Base-by-base conservation (phyloP, 1,140 invertebrate genomes). In the Drosophila equinoxialis region DNA sequence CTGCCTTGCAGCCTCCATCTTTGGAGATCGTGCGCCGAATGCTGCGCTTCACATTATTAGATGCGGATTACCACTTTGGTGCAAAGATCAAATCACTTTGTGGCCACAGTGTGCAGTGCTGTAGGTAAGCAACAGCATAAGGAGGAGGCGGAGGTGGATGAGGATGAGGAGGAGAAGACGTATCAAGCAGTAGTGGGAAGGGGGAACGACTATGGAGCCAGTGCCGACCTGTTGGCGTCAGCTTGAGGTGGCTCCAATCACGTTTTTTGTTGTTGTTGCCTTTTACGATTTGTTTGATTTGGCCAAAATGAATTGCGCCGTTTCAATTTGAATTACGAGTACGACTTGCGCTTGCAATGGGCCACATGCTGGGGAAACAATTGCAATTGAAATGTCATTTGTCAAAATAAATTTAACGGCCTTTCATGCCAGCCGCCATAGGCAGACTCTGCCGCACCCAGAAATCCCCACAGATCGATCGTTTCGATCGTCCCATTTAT, bases 311-410 rank as follows among this genome's bases (percentile, higher is more conserved):
- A 89, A 89, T 89, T 89, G 84, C 84, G 84, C 79, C 72, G 82
- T 87, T 87, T 87, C 73, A 77, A 84, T 83, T 80, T 77, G 83
- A 87, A 77, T 87, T 87, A 87, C 85, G 79, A 77, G 45, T 65
- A 67, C 70, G 55, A 35, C 48, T 42, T 13, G 61, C 37, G 65
- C 61, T 66, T 59, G 69, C 65, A 61, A 60, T 33, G 60, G 48
- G 66, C 66, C 84, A 67, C 84, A 89, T 77, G 85, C 78, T 76
- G 81, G 65, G 79, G 41, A 42, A 60, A 71, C 81, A 90, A 89
- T 81, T 84, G 78, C 84, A 80, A 89, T 90, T 90, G 90, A 90
- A 90, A 82, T 90, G 90, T 91, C 90, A 91, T 91, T 90, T 91
- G 90, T 91, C 90, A 91, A 91, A 91, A 90, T 91, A 91, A 91